These are phyloP conservation scores for Limnephilus lunatus DNA, from an alignment of 2,888 invertebrate genomes.

Conservation along the genomic window DNA sequence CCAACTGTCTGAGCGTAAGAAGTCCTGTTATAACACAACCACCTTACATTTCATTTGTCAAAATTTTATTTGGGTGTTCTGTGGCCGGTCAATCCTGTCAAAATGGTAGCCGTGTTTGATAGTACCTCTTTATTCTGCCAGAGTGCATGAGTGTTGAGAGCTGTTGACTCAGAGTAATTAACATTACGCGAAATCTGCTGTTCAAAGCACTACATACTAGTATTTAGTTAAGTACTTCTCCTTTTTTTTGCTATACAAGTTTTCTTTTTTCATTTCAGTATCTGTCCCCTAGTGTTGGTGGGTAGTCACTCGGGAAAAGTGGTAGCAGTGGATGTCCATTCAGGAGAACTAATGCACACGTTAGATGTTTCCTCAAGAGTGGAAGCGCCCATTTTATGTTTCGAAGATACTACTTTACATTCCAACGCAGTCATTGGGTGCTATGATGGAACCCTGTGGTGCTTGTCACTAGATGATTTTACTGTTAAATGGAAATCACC, in stretches of 20 bases:
- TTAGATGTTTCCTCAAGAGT: slow-evolving; percentile 82
- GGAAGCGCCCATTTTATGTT: slow-evolving; percentile 81
- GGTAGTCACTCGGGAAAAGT: slow-evolving; percentile 88
- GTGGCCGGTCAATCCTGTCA: too few species aligned
- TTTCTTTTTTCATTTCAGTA: slow-evolving; percentile 40
- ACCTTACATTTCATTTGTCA: too few species aligned
- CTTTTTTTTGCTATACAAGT: neutral
- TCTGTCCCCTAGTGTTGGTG: slow-evolving; percentile 72
- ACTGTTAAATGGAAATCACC: slow-evolving; percentile 79
- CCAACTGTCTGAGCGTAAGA: too few species aligned
- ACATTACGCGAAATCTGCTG: too few species aligned
- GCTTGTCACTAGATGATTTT: slow-evolving; percentile 77
- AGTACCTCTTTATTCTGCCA: too few species aligned
- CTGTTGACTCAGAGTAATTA: too few species aligned
- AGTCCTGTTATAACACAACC: too few species aligned
- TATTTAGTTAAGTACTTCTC: neutral
- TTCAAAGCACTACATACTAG: too few species aligned
- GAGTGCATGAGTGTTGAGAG: too few species aligned
- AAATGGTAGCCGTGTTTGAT: too few species aligned
- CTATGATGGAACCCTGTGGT: slow-evolving; percentile 85
- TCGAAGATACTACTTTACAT: slow-evolving; percentile 62
- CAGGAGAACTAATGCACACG: slow-evolving; percentile 75
- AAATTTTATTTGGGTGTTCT: too few species aligned
- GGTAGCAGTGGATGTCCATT: slow-evolving; percentile 77
- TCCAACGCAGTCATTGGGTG: slow-evolving; percentile 81